These are phyloP conservation scores for Aptenodytes forsteri DNA, from an alignment of 2,113 vertebrate genomes.

Conservation along the genomic window DNA sequence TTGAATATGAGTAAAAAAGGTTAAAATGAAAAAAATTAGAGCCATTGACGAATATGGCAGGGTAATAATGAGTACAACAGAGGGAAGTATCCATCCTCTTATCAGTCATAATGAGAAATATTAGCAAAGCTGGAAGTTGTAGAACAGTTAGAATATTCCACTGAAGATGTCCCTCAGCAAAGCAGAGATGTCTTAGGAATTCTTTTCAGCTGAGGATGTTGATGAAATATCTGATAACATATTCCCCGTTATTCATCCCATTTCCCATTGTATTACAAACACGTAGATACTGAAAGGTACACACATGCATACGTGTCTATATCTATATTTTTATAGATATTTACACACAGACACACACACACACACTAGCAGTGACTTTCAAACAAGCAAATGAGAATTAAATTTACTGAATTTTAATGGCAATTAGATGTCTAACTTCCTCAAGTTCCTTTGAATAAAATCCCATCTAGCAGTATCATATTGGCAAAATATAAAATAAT, in stretches of 20 bases:
- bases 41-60: background rate
- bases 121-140: background rate
- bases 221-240: background rate
- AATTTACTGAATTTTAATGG: background rate
- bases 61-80: background rate
- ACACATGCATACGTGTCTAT: accelerated
- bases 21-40: background rate
- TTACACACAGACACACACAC: background rate
- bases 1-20: accelerated
- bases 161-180: background rate
- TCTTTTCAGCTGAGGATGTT: background rate
- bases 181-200: background rate
- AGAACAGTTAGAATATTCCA: background rate
- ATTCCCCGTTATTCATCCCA: background rate
- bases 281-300: background rate
- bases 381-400: background rate
- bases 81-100: background rate
- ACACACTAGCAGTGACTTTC: background rate
- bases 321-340: background rate
- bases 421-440: background rate
- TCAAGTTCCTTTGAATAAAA: background rate
- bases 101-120: background rate
- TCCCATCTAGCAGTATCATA: background rate
- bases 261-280: background rate
- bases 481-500: background rate